These are phyloP conservation scores for Adrianichthys oophorus DNA, from an alignment of 2,797 vertebrate genomes.

Conservation along the genomic window DNA sequence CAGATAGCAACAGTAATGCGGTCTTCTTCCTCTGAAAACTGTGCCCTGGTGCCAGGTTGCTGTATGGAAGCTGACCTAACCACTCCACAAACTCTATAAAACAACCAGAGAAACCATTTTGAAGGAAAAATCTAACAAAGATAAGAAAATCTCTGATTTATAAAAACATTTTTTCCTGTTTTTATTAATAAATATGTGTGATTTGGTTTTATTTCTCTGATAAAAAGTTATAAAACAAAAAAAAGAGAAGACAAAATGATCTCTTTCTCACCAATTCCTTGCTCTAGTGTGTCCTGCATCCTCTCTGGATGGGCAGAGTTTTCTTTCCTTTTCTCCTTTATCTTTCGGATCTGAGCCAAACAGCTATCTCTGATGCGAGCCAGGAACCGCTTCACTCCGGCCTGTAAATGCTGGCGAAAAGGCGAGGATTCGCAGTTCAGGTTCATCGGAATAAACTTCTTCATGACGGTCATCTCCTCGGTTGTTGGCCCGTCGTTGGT, in stretches of 20 bases:
- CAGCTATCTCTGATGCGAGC: slow-evolving; percentile 85
- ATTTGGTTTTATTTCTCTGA: too few species aligned
- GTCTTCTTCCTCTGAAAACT: slow-evolving; percentile 91
- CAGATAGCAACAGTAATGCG: slow-evolving; percentile 78
- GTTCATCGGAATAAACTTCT: slow-evolving; percentile 83
- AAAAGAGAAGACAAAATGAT: too few species aligned
- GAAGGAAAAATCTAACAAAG: background rate
- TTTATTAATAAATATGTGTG: too few species aligned
- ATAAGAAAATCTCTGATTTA: background rate
- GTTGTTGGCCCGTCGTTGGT: slow-evolving; percentile 74
- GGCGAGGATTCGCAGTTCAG: slow-evolving; percentile 85
- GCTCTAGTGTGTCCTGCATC: slow-evolving; percentile 45
- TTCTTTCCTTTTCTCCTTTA: slow-evolving; percentile 49
- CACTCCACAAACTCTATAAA: slow-evolving; percentile 83
- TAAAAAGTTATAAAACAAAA: too few species aligned
- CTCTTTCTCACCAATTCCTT: slow-evolving; percentile 81
- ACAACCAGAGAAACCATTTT: background rate
- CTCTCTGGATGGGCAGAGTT: background rate
- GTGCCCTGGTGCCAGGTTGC: slow-evolving; percentile 76
- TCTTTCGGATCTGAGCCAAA: slow-evolving; percentile 72
- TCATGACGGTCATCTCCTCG: slow-evolving; percentile 75
- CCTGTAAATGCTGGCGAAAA: slow-evolving; percentile 89
- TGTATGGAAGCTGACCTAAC: slow-evolving; percentile 79
- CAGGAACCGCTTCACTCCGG: slow-evolving; percentile 77
- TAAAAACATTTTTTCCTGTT: too few species aligned